A percentile compares a stretch with the other conserved stretches of the same genome.
Conservation (phyloP, 2,888 invertebrate species). For the Melinopterus prodromus region DNA sequence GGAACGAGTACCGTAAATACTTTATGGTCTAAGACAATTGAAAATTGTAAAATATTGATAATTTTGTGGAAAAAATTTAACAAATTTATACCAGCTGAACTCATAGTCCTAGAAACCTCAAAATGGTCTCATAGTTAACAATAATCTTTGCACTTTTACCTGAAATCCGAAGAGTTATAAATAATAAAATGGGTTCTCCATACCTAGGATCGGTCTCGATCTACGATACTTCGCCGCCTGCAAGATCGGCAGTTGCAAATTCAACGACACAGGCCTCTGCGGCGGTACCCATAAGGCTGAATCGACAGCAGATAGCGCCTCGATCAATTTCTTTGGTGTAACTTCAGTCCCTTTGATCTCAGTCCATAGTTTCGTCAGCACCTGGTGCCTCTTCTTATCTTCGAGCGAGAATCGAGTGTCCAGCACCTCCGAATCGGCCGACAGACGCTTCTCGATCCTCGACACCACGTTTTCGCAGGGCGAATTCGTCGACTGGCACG, state of each 20-base stretch:
- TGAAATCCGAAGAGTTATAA: too few relatives aligned
- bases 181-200: slow-evolving; percentile 26
- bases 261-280: slow-evolving; percentile 73
- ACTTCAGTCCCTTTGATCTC: slow-evolving; percentile 71
- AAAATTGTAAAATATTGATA: too few relatives aligned
- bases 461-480: slow-evolving; percentile 46
- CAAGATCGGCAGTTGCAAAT: slow-evolving; percentile 72
- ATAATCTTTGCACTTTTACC: too few relatives aligned
- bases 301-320: slow-evolving; percentile 71
- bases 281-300: slow-evolving; percentile 74
- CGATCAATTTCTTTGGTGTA: slow-evolving; percentile 68
- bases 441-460: slow-evolving; percentile 54
- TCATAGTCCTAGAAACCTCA: too few relatives aligned
- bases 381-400: slow-evolving; percentile 71
- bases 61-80: too few relatives aligned
- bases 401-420: slow-evolving; percentile 68
- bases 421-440: slow-evolving; percentile 55
- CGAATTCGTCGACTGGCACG: slow-evolving; percentile 37
- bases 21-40: too few relatives aligned
- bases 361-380: slow-evolving; percentile 70
- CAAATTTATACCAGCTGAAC: too few relatives aligned
- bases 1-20: too few relatives aligned
- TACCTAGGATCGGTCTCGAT: slow-evolving; percentile 61
- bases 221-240: slow-evolving; percentile 60
- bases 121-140: too few relatives aligned